These are phyloP conservation scores for Drosophila pullipes DNA, from an alignment of 2,888 invertebrate genomes.

Conservation along the genomic window DNA sequence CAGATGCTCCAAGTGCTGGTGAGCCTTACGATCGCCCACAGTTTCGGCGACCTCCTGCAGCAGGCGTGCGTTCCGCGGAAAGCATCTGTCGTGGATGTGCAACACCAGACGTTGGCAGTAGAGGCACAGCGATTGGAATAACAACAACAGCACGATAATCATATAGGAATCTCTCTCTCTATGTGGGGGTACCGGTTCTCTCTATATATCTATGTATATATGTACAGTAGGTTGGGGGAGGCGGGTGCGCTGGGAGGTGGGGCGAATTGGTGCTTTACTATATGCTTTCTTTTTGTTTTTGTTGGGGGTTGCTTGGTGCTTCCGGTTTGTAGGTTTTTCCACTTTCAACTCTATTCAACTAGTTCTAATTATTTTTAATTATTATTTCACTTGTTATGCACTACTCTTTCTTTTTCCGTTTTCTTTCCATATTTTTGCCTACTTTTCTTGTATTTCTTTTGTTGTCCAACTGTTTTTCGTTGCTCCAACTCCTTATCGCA, in stretches of 20 bases:
- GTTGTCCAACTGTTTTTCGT: not conserved
- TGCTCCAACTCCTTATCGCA: conserved; percentile 31
- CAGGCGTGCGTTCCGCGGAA: conserved; percentile 84
- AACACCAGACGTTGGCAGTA: conserved; percentile 85
- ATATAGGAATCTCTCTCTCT: conserved; percentile 67
- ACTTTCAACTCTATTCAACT: conserved; percentile 10
- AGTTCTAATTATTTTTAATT: not conserved
- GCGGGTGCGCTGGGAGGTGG: conserved; percentile 6
- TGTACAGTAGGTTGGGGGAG: conserved; percentile 1
- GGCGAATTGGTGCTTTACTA: not conserved
- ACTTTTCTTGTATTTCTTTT: not conserved
- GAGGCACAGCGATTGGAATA: conserved; percentile 85
- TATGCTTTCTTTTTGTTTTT: not conserved
- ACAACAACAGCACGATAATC: conserved; percentile 85
- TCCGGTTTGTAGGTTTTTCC: conserved; percentile 2
- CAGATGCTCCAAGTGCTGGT: conserved; percentile 67
- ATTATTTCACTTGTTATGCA: conserved; percentile 16
- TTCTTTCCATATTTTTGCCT: not conserved
- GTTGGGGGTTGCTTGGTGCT: conserved; percentile 34
- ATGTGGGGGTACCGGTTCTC: conserved; percentile 26
- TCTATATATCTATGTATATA: conserved; percentile 1
- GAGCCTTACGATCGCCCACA: conserved; percentile 71
- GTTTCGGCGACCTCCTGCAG: conserved; percentile 83
- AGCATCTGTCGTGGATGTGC: conserved; percentile 84
- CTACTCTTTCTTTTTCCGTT: conserved; percentile 1